These are phyloP conservation scores for Oryzias javanicus DNA, from an alignment of 2,113 vertebrate genomes.

Conservation along the genomic window DNA sequence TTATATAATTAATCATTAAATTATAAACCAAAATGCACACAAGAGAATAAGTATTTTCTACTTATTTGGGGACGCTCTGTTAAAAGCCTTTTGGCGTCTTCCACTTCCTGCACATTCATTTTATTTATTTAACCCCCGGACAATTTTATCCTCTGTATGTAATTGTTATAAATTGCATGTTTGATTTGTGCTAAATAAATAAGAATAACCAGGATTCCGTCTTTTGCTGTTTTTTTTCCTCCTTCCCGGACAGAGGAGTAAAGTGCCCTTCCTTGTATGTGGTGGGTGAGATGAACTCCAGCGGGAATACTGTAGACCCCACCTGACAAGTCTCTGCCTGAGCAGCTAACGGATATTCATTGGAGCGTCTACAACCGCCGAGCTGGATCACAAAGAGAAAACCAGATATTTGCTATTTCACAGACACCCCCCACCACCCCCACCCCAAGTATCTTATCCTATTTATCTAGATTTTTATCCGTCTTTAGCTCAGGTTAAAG, in stretches of 20 bases:
- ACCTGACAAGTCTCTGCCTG: conserved; percentile 70
- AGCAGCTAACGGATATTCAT: conserved; percentile 52
- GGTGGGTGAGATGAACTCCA: conserved; percentile 74
- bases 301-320: conserved; percentile 75
- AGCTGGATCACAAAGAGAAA: conserved; percentile 24
- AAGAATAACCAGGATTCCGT: conserved; percentile 19
- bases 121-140: too few species aligned
- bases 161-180: background rate
- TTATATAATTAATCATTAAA: conserved; percentile 7
- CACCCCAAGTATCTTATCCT: too few species aligned
- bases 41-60: too few species aligned
- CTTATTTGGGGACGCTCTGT: too few species aligned
- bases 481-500: conserved; percentile 18
- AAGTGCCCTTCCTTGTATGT: conserved; percentile 55
- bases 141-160: too few species aligned
- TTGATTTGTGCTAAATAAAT: conserved; percentile 8
- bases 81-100: too few species aligned
- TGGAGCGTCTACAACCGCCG: conserved; percentile 33
- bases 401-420: background rate
- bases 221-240: conserved; percentile 30
- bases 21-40: background rate
- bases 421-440: too few species aligned
- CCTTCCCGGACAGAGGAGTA: conserved; percentile 53
- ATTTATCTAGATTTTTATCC: too few species aligned
- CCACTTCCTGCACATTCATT: too few species aligned